phyloP scores from a whole-genome alignment of 2,797 vertebrate genomes.

The Malurus leucopterus region DNA sequence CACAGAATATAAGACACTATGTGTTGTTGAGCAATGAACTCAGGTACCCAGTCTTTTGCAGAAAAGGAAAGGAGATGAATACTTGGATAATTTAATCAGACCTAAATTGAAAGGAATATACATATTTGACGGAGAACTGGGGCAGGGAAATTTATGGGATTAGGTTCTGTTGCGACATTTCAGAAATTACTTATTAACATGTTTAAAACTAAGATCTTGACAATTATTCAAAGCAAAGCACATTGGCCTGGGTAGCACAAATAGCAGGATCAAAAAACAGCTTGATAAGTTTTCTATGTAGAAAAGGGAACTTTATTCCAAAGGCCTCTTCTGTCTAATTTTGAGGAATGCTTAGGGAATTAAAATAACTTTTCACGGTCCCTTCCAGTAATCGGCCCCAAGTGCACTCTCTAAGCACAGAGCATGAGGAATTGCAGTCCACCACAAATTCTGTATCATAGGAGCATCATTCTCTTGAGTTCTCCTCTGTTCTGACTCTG shows the following conservation, averaged over 20 bases:
- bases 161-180: background rate
- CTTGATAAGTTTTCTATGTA: background rate
- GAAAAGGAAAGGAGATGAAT: background rate
- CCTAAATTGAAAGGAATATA: background rate
- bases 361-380: background rate
- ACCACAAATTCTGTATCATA: rapidly evolving
- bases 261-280: background rate
- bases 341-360: background rate
- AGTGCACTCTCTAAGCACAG: background rate
- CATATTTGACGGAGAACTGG: background rate
- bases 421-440: no score
- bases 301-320: background rate
- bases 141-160: background rate
- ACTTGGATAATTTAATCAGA: background rate
- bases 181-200: background rate
- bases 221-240: background rate
- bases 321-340: background rate
- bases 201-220: background rate
- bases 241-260: rapidly evolving
- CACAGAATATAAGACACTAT: conserved; percentile 7
- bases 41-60: background rate
- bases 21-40: background rate
- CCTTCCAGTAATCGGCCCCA: rapidly evolving
- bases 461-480: background rate
- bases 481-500: background rate